Base-by-base conservation (phyloP, 2,797 vertebrate species). In the Melanitta fusca region DNA sequence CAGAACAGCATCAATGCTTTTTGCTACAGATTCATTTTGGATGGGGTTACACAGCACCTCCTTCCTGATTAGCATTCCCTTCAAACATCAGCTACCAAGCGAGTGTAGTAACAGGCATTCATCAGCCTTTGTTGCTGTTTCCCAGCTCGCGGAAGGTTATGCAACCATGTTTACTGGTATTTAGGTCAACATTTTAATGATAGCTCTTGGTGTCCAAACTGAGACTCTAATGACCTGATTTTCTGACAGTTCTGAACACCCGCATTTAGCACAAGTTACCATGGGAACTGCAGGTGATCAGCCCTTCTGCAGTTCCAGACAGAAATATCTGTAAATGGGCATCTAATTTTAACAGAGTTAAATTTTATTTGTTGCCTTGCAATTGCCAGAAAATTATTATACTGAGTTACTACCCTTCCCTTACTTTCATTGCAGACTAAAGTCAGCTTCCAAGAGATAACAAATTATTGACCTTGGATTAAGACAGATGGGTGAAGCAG, bases 131-230 rank as follows among this genome's bases (percentile, higher is more conserved):
- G 41, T 21, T n/a, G 39, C 34, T 34, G 54, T 34, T 75, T 83
- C 51, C 18, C 38, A 92, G 32, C 22, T 58, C 0, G 0, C 78
- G 39, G 10, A 89, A n/a, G 32, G 49, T 82, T 92, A 74, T 2
- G 1, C 18, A 89, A 85, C 34, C 10, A n/a, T 9, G 62, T 85
- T 86, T 39, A 80, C 22, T 81, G 73, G 82, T 88, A 95, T 92
- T 93, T 88, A 85, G 93, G 89, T 82, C 91, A 96, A 69, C 28
- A 66, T 78, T 89, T 83, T 83, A 88, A 94, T 5, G 13, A 69
- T 22, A 41, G 22, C 34, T 75, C 12, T 70, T 80, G 45, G 45
- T 72, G 54, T 38, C 77, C 92, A 85, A 80, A 85, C 4, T 25
- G 20, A 78, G 75, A 51, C 24, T 74, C 51, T 28, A 45, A 11